A percentile compares a stretch with the other conserved stretches of the same genome.
Conservation (phyloP, 2,797 vertebrate genomes). For the Phoeniculus purpureus region DNA sequence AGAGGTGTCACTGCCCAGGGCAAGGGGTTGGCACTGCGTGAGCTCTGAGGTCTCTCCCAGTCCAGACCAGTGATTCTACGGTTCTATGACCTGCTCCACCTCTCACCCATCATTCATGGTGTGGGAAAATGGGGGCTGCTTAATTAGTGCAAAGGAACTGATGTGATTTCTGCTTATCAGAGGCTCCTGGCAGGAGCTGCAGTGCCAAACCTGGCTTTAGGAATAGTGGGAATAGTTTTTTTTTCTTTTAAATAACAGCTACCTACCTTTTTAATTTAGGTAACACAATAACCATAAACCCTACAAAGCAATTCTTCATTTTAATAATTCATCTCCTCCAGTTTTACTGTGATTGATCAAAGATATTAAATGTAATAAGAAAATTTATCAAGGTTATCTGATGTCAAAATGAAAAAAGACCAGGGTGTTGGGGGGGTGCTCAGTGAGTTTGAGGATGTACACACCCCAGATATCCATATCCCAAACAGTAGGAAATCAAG, state of each 20-base stretch:
- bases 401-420: conserved; percentile 2
- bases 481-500: rapidly evolving
- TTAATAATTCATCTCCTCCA: conserved; percentile 58
- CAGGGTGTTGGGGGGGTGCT: rapidly evolving
- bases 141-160: not conserved
- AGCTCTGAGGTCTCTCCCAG: no score
- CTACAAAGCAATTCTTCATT: conserved; percentile 25
- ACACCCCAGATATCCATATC: rapidly evolving
- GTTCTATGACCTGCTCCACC: rapidly evolving
- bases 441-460: rapidly evolving
- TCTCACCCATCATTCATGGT: rapidly evolving
- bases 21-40: no score
- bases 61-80: no score
- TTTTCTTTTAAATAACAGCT: conserved; percentile 5
- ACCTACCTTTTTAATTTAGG: conserved; percentile 32
- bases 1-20: no score
- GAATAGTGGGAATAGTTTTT: not conserved
- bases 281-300: conserved; percentile 1
- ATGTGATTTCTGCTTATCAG: not conserved
- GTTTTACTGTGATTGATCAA: conserved; percentile 65
- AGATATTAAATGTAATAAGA: conserved; percentile 64
- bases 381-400: conserved; percentile 57
- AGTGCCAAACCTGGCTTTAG: not conserved
- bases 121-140: not conserved
- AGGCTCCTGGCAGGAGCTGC: not conserved